A percentile compares a stretch with the other conserved stretches of the same genome.
These are phyloP conservation scores for Aleiodes alternator DNA, from an alignment of 2,888 invertebrate genomes.

Conservation along the genomic window DNA sequence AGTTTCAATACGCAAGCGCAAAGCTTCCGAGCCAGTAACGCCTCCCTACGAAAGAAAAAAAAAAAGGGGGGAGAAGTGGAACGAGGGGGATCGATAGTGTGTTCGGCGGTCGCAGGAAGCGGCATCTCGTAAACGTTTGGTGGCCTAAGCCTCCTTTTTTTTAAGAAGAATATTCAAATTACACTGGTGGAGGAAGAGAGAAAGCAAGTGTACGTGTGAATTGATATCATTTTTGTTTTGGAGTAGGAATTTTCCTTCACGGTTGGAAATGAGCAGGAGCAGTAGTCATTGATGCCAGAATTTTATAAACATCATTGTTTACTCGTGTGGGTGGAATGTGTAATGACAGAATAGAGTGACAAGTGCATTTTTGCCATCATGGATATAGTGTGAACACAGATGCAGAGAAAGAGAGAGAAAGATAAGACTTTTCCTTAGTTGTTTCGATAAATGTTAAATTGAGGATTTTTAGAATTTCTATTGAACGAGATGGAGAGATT, in stretches of 20 bases:
- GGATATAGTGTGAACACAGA: conserved; percentile 38
- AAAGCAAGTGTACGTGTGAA: neutral
- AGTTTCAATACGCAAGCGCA: conserved; percentile 10
- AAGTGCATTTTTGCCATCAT: conserved; percentile 23
- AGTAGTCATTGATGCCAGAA: conserved; percentile 33
- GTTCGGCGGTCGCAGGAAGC: conserved; percentile 16
- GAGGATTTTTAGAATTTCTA: neutral
- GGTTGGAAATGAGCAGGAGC: neutral
- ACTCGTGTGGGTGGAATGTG: conserved; percentile 13
- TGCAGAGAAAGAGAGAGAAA: neutral
- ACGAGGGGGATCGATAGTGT: conserved; percentile 34
- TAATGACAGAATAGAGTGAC: conserved; percentile 5
- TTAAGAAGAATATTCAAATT: neutral
- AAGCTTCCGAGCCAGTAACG: neutral
- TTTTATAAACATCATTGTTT: conserved; percentile 12
- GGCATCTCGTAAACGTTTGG: neutral
- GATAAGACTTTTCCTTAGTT: neutral
- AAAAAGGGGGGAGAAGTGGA: conserved; percentile 6
- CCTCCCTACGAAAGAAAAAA: conserved; percentile 1
- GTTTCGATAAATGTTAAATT: neutral
- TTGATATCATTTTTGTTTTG: no score
- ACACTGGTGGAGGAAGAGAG: neutral
- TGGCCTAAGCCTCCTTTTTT: neutral
- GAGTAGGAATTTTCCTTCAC: no score
- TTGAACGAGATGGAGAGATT: conserved; percentile 66